A percentile compares a stretch with the other conserved stretches of the same genome.
Evolutionary conservation across 2,888 invertebrate genomes (phyloP).

Genomic region (Apamea sordens): DNA sequence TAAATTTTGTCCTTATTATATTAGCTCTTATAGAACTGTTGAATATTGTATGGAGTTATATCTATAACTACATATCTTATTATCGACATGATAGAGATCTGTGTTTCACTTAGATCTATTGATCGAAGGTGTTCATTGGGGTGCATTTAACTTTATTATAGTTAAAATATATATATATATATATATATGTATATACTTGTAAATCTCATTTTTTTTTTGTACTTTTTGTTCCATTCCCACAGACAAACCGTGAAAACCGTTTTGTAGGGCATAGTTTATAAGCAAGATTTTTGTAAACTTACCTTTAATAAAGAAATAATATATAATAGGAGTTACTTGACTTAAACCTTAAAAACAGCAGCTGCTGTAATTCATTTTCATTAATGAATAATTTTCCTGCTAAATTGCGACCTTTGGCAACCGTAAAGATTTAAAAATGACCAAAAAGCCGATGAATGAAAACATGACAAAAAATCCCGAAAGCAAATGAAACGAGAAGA

Average conservation of each 20-base stretch:
- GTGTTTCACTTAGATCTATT: neutral
- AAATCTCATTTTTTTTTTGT: no score
- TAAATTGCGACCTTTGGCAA: neutral
- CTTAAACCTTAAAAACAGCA: neutral
- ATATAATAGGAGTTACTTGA: neutral
- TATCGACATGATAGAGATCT: slow-evolving; percentile 37
- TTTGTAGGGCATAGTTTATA: no score
- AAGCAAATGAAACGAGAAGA: slow-evolving; percentile 12
- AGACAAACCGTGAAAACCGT: no score
- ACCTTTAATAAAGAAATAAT: no score
- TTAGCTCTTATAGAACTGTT: slow-evolving; percentile 15
- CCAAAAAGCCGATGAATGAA: slow-evolving; percentile 10
- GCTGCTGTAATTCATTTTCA: neutral
- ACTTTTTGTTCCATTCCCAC: no score
- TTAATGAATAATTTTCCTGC: neutral
- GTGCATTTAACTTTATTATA: slow-evolving; percentile 25
- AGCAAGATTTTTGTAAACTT: no score
- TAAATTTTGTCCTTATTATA: slow-evolving; percentile 25
- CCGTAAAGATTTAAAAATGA: neutral
- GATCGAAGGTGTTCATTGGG: neutral
- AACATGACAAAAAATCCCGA: neutral
- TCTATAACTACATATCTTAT: neutral
- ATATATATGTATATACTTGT: no score
- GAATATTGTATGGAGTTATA: slow-evolving; percentile 20
- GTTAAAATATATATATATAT: neutral